Base-by-base conservation (phyloP, 2,797 vertebrate genomes). In the Enteromius trimaculatus region DNA sequence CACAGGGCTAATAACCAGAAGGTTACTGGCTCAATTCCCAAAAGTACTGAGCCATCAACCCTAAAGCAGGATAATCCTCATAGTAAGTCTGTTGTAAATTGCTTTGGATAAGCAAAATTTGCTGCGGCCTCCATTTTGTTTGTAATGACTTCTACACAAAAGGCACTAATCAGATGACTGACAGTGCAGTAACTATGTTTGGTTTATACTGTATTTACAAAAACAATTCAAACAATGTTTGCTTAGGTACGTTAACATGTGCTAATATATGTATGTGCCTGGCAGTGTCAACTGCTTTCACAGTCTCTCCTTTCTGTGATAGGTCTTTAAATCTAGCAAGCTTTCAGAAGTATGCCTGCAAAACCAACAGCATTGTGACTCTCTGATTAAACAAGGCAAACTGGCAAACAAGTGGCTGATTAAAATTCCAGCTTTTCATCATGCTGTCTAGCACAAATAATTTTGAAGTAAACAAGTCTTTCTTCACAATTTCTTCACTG, bases 371-470 rank as follows among this genome's bases (percentile, higher is more conserved):
- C 37, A 76, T 87, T 85, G 80, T 51, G 34, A 68, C 19, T 16
- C 64, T 86, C 78, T 87, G 81, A 90, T 90, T 79, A 62, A 77
- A 89, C 87, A 86, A 70, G 88, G 83, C 88, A 88, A 21, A 79
- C 78, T 88, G 88, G 88, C 88, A 79, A 53, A 82, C 78, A 65
- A 72, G 71, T 44, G 21, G 62, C 68, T 89, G 80, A 89, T 90
- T 88, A 88, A 88, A 80, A 89, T 88, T 88, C 88, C 79, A 64
- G 23, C 70, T 85, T 80, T 65, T 89, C 78, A 81, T 87, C 55
- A 76, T 17, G 9, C 49, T 34, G n/a, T 69, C 84, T 66, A 51
- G 29, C 37, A 53, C 55, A 29, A 49, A 65, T 60, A 26, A 78
- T 19, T 76, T 34, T 29, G 42, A 68, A 76, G 71, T 55, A 39